Evolutionary conservation across 2,888 invertebrate species (phyloP).

Genomic region (Papilio demoleus): DNA sequence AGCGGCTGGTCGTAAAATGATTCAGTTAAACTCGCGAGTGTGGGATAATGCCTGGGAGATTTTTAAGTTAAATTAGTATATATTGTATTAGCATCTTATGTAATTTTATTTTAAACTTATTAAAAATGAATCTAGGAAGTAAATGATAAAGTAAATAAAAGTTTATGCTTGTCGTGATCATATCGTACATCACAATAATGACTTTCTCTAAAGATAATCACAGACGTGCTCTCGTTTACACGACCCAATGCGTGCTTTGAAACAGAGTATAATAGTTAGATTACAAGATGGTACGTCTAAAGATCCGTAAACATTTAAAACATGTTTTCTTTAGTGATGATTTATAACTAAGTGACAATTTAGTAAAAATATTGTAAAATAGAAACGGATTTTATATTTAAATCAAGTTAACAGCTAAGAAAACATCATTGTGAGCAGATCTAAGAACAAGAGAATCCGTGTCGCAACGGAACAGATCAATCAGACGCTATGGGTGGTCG

Average conservation of each 20-base stretch:
- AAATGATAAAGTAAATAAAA: neutral
- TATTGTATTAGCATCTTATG: no score
- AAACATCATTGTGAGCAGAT: neutral
- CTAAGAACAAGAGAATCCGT: constrained; percentile 6
- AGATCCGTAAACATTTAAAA: neutral
- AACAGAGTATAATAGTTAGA: neutral
- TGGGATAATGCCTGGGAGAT: no score
- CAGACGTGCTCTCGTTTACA: constrained; percentile 12
- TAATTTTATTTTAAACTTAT: no score
- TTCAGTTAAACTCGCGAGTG: no score
- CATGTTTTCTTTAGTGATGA: no score
- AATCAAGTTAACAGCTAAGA: neutral
- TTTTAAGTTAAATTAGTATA: no score
- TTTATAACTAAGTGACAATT: no score
- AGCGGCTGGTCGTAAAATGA: no score
- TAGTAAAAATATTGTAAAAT: no score
- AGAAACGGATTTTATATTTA: no score
- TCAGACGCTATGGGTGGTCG: constrained; percentile 1
- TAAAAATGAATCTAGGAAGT: no score
- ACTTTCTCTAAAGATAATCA: neutral
- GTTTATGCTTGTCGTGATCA: neutral
- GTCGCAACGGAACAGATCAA: constrained; percentile 28
- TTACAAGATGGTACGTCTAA: neutral
- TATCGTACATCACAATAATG: neutral
- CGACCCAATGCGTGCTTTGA: constrained; percentile 3